Percentiles rank a stretch among this genome's conserved stretches.
These are phyloP conservation scores for Zootermopsis nevadensis DNA, from an alignment of 2,888 invertebrate genomes.

Conservation along the genomic window DNA sequence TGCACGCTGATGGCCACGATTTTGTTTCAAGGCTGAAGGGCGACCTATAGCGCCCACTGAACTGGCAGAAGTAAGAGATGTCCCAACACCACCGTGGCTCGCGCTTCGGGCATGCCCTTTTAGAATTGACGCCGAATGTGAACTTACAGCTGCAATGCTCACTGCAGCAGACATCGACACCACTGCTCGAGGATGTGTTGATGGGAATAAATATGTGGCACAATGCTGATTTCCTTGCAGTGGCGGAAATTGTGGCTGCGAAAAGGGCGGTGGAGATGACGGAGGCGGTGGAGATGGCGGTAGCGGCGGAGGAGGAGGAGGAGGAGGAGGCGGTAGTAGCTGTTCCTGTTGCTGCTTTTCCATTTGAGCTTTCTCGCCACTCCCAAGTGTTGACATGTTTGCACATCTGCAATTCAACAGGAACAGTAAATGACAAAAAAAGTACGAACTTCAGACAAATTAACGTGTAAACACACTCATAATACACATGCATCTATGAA, in stretches of 20 bases:
- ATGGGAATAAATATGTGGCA: slow-evolving; percentile 58
- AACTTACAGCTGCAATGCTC: background rate
- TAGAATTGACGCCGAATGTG: slow-evolving; percentile 44
- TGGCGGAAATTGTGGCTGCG: background rate
- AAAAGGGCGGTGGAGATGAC: background rate
- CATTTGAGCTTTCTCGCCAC: slow-evolving; percentile 64
- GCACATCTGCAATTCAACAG: slow-evolving; percentile 68
- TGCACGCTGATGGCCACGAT: slow-evolving; percentile 82
- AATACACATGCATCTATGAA: background rate
- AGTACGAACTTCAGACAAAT: background rate
- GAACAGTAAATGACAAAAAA: background rate
- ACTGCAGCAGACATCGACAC: slow-evolving; percentile 31
- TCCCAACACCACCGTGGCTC: slow-evolving; percentile 82
- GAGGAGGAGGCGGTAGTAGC: background rate
- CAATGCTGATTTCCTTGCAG: slow-evolving; percentile 49
- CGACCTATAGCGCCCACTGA: slow-evolving; percentile 64
- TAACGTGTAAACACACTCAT: background rate
- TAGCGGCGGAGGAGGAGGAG: background rate
- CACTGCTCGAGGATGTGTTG: slow-evolving; percentile 13
- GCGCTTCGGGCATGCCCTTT: slow-evolving; percentile 80
- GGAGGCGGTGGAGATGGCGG: background rate
- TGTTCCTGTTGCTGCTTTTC: slow-evolving; percentile 12
- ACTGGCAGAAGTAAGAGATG: slow-evolving; percentile 61
- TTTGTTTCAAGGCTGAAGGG: slow-evolving; percentile 78
- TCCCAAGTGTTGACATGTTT: slow-evolving; percentile 77